These are phyloP conservation scores for Psix sp. DNA, from an alignment of 1,140 invertebrate species.

Conservation along the genomic window DNA sequence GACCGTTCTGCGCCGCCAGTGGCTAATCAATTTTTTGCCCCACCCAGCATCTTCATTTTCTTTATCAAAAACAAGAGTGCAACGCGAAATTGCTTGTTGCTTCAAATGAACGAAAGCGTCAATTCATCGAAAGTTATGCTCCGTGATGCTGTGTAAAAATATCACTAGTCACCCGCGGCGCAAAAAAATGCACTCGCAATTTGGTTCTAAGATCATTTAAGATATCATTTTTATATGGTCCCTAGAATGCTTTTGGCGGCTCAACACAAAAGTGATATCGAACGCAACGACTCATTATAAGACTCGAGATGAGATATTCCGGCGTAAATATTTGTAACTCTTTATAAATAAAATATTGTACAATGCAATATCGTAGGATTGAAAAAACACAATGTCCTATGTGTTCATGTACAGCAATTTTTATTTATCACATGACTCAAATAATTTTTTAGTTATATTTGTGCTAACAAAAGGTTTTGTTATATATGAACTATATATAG, in stretches of 20 bases:
- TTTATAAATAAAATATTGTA: too few relatives aligned
- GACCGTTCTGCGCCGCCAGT: conserved; percentile 21
- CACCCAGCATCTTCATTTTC: background rate
- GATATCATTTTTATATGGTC: conserved; percentile 41
- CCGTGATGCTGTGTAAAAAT: conserved; percentile 20
- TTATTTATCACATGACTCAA: too few relatives aligned
- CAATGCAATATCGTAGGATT: too few relatives aligned
- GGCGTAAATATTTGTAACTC: too few relatives aligned
- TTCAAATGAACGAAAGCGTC: conserved; percentile 26
- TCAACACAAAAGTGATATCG: conserved; percentile 24
- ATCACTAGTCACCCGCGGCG: conserved; percentile 28
- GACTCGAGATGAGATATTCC: too few relatives aligned
- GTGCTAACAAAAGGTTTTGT: too few relatives aligned
- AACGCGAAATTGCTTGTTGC: conserved; percentile 1
- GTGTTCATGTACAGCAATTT: too few relatives aligned
- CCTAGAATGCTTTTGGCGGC: conserved; percentile 24
- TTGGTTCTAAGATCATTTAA: conserved; percentile 34
- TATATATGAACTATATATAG: too few relatives aligned
- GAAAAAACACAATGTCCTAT: too few relatives aligned
- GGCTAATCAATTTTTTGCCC: conserved; percentile 35
- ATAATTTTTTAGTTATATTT: too few relatives aligned
- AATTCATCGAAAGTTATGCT: conserved; percentile 29
- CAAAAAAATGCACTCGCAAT: conserved; percentile 31
- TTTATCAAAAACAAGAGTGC: conserved; percentile 13
- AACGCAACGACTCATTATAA: conserved; percentile 41